Base-by-base conservation (phyloP, 2,888 invertebrate genomes). In the Drosophila birchii region DNA sequence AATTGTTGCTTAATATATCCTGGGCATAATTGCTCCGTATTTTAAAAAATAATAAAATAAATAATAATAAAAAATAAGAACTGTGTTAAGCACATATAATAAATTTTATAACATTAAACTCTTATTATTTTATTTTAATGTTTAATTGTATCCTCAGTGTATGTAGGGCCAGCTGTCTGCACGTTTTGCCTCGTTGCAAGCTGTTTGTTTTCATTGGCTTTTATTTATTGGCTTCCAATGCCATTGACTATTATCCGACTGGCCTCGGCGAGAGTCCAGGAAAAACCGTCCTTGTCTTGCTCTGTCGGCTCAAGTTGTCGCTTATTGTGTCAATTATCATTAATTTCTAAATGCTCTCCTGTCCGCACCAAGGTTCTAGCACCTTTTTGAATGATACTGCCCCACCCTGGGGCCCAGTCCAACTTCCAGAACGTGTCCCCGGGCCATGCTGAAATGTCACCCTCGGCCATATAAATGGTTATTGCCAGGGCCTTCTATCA, bases 261-360 rank as follows among this genome's bases (percentile, higher is more conserved):
- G 60, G 39, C 44, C 47, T 32, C 47, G 18, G 44, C 41, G 67
- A 36, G 36, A 45, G 63, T 67, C 51, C 34, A 45, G 62, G 57
- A 51, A 47, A 51, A 60, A 61, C 26, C 58, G 58, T 56, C 64
- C 63, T 39, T 16, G 41, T 44, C 18, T 44, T 41, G 49, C 55
- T 68, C 63, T 78, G 43, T 6, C 43, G 83, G 85, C 86, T 89
- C 86, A 90, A 89, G 86, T 86, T 90, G 90, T 89, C 89, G 81
- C 90, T 89, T 88, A 80, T 82, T 86, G 79, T 90, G 89, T 90
- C 89, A 89, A 89, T 90, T 89, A 90, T 79, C 88, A 82, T 90
- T 90, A 85, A 87, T 88, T 85, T 83, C 76, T 75, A 79, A 86
- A 88, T 73, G 80, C 75, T 82, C 58, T 86, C 54, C 71, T 85